Conservation (phyloP, 2,888 invertebrate genomes). For the Plemyria rubiginata region DNA sequence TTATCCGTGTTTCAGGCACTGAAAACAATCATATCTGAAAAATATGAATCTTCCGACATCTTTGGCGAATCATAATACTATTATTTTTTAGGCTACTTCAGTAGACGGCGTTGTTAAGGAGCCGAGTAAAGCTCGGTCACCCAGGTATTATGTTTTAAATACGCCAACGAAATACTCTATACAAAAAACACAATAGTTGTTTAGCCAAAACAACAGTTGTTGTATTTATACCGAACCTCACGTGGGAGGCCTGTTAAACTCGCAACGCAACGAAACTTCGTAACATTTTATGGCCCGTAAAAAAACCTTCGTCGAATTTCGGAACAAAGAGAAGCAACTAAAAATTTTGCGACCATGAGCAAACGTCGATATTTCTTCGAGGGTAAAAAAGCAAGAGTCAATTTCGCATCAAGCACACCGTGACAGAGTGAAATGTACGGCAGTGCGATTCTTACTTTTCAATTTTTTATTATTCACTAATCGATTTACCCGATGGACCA, state of each 20-base stretch:
- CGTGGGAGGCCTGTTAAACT: slow-evolving; percentile 39
- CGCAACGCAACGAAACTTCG: slow-evolving; percentile 30
- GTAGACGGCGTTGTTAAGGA: too few species aligned
- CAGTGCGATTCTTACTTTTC: slow-evolving; percentile 14
- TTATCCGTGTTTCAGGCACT: too few species aligned
- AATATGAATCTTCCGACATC: too few species aligned
- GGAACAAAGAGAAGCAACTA: slow-evolving; percentile 37
- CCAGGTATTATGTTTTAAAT: too few species aligned
- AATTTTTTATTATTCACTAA: neutral
- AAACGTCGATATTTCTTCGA: slow-evolving; percentile 33
- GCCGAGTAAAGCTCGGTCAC: too few species aligned
- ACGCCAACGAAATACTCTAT: neutral
- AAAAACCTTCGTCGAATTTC: slow-evolving; percentile 40
- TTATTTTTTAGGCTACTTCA: too few species aligned
- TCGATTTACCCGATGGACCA: too few species aligned
- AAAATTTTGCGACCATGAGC: slow-evolving; percentile 39
- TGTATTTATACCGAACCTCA: slow-evolving; percentile 12
- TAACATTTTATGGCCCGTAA: slow-evolving; percentile 41
- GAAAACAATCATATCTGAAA: too few species aligned
- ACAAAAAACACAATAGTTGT: neutral
- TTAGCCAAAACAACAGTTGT: neutral
- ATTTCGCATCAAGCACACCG: slow-evolving; percentile 55
- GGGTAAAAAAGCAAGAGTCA: slow-evolving; percentile 46
- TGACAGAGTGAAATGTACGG: slow-evolving; percentile 44
- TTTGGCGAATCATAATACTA: too few species aligned